These are phyloP conservation scores for Phenganax stokvisi DNA, from an alignment of 92 coral and sea anemone genomes.

Conservation along the genomic window DNA sequence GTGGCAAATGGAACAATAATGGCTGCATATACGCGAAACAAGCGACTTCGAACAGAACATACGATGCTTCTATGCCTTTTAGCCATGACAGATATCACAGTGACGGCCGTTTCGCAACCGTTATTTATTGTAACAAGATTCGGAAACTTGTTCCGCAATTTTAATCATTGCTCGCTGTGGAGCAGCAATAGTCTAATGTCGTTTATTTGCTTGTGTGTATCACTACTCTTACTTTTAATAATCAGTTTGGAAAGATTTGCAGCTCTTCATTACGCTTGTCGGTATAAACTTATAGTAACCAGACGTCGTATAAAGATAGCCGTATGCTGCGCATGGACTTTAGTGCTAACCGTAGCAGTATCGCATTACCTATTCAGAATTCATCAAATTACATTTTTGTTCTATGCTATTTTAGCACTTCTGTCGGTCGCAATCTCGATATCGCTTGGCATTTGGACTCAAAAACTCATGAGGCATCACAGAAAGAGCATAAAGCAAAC, in stretches of 20 bases:
- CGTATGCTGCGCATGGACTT: neutral
- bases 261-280: neutral
- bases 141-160: neutral
- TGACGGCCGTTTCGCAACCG: constrained; percentile 14
- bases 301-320: constrained; percentile 2
- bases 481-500: neutral
- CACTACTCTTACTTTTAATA: neutral
- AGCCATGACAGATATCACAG: neutral
- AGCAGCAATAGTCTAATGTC: neutral
- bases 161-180: neutral
- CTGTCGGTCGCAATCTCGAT: neutral
- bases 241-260: constrained; percentile 16
- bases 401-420: neutral
- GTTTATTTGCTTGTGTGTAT: neutral
- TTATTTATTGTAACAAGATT: constrained; percentile 2
- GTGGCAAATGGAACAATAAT: constrained; percentile 10
- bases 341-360: neutral
- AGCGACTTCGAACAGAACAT: neutral
- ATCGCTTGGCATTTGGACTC: neutral
- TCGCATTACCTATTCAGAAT: neutral
- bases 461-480: neutral
- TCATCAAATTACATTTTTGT: neutral
- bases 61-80: neutral
- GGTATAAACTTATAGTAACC: neutral
- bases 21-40: neutral